These are phyloP conservation scores for Leucophora obtusa DNA, from an alignment of 2,888 invertebrate species.

Conservation along the genomic window DNA sequence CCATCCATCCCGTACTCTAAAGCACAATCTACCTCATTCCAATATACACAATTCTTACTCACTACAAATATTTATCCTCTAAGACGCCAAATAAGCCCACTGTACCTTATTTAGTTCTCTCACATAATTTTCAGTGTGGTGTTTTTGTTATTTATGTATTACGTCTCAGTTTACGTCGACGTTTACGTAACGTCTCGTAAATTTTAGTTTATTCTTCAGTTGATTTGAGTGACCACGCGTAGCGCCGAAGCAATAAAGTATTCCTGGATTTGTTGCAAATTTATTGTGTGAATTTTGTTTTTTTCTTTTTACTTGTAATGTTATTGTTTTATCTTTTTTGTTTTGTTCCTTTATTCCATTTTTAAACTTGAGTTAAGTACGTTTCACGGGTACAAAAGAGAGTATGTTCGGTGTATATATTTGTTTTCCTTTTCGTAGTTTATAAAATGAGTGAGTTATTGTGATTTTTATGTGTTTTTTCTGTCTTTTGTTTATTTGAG, in stretches of 20 bases:
- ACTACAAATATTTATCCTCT: constrained; percentile 12
- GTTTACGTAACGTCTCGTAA: constrained; percentile 60
- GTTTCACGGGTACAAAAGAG: constrained; percentile 19
- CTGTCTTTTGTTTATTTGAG: constrained; percentile 31
- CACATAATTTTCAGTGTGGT: constrained; percentile 27
- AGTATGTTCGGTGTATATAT: constrained; percentile 36
- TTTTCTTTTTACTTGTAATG: constrained; percentile 24
- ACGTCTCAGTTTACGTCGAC: constrained; percentile 35
- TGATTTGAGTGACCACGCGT: constrained; percentile 68
- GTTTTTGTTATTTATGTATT: constrained; percentile 63
- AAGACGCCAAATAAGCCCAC: constrained; percentile 33
- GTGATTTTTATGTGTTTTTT: constrained; percentile 48
- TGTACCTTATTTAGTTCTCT: constrained; percentile 47
- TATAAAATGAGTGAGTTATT: constrained; percentile 56
- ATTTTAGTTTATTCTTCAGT: constrained; percentile 52
- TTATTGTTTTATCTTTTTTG: not conserved
- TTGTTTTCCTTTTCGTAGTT: not conserved
- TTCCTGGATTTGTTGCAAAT: constrained; percentile 66
- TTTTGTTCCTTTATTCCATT: not conserved
- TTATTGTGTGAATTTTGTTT: constrained; percentile 68
- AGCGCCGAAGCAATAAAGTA: constrained; percentile 71
- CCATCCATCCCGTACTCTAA: constrained; percentile 14
- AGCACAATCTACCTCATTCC: not conserved
- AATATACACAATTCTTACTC: constrained; percentile 14
- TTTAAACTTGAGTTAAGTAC: constrained; percentile 45